These are phyloP conservation scores for Eustalomyia histrio DNA, from an alignment of 2,888 invertebrate genomes.

Conservation along the genomic window DNA sequence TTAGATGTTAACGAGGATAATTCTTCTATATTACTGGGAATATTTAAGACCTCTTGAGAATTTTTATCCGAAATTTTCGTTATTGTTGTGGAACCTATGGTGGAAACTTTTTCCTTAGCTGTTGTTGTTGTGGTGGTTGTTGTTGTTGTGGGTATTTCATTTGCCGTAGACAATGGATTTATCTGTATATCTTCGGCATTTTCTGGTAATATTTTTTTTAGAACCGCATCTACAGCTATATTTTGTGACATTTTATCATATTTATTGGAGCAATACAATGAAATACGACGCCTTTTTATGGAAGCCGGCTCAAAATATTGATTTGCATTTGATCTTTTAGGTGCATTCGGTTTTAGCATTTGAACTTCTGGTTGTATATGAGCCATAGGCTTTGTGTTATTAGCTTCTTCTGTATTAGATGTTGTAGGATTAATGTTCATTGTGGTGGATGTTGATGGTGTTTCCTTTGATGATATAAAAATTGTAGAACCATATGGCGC, in stretches of 20 bases:
- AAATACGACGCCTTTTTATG: constrained; percentile 64
- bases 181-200: constrained; percentile 54
- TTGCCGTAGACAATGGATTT: constrained; percentile 5
- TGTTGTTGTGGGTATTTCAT: not conserved
- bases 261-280: constrained; percentile 53
- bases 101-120: constrained; percentile 6
- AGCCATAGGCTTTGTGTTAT: not conserved
- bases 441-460: not conserved
- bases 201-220: constrained; percentile 61
- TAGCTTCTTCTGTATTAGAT: not conserved
- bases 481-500: constrained; percentile 65
- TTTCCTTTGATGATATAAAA: constrained; percentile 49
- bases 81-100: constrained; percentile 61
- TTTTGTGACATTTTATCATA: constrained; percentile 57
- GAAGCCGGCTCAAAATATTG: constrained; percentile 6
- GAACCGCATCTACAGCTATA: constrained; percentile 65
- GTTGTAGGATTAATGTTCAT: not conserved
- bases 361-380: not conserved
- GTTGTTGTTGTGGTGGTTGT: too few relatives aligned
- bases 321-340: not conserved
- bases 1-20: not conserved
- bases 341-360: not conserved
- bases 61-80: constrained; percentile 55
- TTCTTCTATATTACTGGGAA: not conserved
- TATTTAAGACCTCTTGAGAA: not conserved